Percentiles rank a stretch among this genome's conserved stretches.
phyloP scores from a whole-genome alignment of 2,113 vertebrate species.

The Petrocephalus zakoni region DNA sequence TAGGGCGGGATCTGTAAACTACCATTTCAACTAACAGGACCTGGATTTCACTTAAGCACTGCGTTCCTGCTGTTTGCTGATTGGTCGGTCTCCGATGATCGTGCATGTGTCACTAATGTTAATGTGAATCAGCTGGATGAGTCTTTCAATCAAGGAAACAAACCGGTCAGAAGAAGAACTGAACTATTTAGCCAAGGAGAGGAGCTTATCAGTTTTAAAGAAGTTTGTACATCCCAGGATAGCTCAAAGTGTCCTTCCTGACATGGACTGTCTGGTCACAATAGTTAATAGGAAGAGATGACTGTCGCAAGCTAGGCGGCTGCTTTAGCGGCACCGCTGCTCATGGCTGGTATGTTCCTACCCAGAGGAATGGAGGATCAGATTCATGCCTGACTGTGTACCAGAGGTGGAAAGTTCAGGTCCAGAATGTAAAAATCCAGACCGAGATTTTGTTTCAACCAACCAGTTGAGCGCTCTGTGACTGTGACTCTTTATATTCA shows the following conservation, averaged over 20 bases:
- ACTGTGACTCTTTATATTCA: too few relatives aligned
- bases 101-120: not conserved
- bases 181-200: not conserved
- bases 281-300: not conserved
- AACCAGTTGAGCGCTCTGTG: too few relatives aligned
- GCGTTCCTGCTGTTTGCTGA: not conserved
- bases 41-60: not conserved
- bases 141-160: not conserved
- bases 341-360: not conserved
- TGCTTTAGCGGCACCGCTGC: not conserved
- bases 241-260: not conserved
- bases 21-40: not conserved
- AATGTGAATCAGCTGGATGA: not conserved
- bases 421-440: too few relatives aligned
- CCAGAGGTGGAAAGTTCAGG: too few relatives aligned
- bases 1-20: not conserved
- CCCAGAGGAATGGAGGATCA: not conserved
- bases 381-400: not conserved
- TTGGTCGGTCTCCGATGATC: not conserved
- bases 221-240: not conserved
- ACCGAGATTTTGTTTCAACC: too few relatives aligned
- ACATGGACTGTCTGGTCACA: not conserved
- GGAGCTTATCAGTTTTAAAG: not conserved
- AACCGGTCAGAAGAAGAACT: not conserved
- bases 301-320: not conserved